Percentiles rank a stretch among this genome's conserved stretches.
Conservation (phyloP, 2,888 invertebrate species). For the Plebejus argus region DNA sequence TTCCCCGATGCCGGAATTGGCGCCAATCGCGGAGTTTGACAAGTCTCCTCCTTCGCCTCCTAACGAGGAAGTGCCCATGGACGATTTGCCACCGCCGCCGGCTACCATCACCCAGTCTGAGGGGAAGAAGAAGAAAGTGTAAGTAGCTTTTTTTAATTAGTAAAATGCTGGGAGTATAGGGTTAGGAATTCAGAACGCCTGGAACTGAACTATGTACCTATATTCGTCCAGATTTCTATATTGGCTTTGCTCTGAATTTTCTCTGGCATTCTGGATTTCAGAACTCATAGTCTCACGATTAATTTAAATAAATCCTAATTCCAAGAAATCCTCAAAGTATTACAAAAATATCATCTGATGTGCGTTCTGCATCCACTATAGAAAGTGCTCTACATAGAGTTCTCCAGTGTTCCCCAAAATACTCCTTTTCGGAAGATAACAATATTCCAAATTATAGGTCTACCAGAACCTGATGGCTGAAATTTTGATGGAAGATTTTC, state of each 20-base stretch:
- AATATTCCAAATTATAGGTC: no score
- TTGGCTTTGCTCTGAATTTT: background rate
- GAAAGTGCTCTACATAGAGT: background rate
- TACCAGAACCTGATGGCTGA: no score
- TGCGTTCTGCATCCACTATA: background rate
- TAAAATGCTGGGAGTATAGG: background rate
- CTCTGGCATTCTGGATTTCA: background rate
- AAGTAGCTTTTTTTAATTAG: slow-evolving; percentile 49
- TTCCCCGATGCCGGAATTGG: slow-evolving; percentile 85
- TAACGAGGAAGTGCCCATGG: slow-evolving; percentile 82
- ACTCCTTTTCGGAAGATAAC: background rate
- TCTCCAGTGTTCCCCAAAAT: background rate
- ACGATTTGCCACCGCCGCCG: slow-evolving; percentile 84
- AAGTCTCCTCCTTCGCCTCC: slow-evolving; percentile 85
- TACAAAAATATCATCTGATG: no score
- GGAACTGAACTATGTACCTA: background rate
- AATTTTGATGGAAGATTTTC: no score
- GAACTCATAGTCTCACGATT: background rate
- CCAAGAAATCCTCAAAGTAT: no score
- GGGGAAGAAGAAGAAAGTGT: slow-evolving; percentile 78
- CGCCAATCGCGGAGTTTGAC: slow-evolving; percentile 86
- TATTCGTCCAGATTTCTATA: background rate
- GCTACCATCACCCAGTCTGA: slow-evolving; percentile 80
- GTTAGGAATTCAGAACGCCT: background rate
- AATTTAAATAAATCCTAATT: no score